Evolutionary conservation across 1,140 invertebrate species (phyloP), one percentile per base, ranked within the genome.

Genomic region (Diprion similis): DNA sequence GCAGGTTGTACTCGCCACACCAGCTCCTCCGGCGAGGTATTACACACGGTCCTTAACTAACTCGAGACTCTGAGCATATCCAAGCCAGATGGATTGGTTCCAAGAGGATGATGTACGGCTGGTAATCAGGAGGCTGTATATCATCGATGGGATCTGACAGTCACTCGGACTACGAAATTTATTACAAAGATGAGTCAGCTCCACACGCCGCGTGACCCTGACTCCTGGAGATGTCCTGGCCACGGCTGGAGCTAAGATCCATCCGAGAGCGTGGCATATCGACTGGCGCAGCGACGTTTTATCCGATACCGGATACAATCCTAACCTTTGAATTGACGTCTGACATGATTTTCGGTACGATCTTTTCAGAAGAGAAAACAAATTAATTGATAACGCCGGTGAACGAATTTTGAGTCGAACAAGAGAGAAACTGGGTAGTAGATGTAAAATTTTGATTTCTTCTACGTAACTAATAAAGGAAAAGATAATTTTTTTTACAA

Each of bases 91-190:
- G 66, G 66, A 68, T 68, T 68, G 37, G 66, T 18, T 59, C 51
- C 11, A 17, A 13, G 37, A 68, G 18, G 17, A 68, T 68, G 66
- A 68, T 68, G 18, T 68, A 68, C 37, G 66, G 19, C 37, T 18
- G 66, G 66, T 45, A 68, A 68, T 68, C 66, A 68, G 66, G 66
- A 68, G 66, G 37, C 66, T 45, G 66, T 68, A 68, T 68, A 68
- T 68, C 66, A 45, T 45, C 37, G 66, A 68, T 68, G 37, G 13
- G 66, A 68, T 68, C 66, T 68, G 66, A 68, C 66, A 68, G 66
- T 68, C 66, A 68, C 66, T 68, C 37, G 11, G 11, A 68, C 66
- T 68, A 68, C 37, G 17, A 68, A 68, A 68, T 68, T 68, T 13
- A 68, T 68, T 13, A 59, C 51, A 59, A 68, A 45, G 66, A 68